Percentiles rank a stretch among this genome's conserved stretches.
phyloP scores from a whole-genome alignment of 2,113 vertebrate species.

The Saccopteryx leptura region DNA sequence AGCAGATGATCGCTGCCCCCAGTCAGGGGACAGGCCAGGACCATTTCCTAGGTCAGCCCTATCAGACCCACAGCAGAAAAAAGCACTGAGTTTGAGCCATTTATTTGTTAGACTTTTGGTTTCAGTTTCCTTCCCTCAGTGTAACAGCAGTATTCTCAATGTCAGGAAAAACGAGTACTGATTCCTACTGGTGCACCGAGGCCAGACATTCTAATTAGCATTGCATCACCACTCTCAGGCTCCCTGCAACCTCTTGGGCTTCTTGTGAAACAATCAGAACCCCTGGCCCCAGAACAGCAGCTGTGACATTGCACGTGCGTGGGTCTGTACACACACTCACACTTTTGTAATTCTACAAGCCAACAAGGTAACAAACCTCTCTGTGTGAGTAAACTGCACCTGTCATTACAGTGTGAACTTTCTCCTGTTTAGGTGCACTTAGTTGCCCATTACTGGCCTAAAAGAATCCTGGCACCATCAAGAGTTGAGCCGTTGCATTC shows the following conservation, averaged over 20 bases:
- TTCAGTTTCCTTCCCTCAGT: not conserved
- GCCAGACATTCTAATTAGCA: not conserved
- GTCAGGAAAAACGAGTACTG: not conserved
- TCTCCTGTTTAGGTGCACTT: not conserved
- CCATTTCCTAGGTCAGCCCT: no score
- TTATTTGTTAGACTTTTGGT: not conserved
- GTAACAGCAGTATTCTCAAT: not conserved
- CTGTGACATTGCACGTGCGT: not conserved
- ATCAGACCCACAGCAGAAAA: not conserved
- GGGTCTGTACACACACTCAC: not conserved
- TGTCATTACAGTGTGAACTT: not conserved
- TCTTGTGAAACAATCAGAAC: not conserved
- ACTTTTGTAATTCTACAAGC: not conserved
- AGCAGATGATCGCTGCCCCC: accelerated
- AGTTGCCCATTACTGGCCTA: not conserved
- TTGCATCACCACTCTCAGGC: not conserved
- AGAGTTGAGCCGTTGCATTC: constrained; percentile 38
- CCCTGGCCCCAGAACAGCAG: not conserved
- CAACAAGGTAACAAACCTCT: not conserved
- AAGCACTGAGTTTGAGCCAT: not conserved
- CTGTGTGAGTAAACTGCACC: not conserved
- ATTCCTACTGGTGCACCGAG: not conserved
- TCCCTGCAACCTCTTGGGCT: not conserved
- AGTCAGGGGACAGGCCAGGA: not conserved
- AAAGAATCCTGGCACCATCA: constrained; percentile 22